phyloP scores from a whole-genome alignment of 1,140 invertebrate species.

The Scaptomyza graminum region DNA sequence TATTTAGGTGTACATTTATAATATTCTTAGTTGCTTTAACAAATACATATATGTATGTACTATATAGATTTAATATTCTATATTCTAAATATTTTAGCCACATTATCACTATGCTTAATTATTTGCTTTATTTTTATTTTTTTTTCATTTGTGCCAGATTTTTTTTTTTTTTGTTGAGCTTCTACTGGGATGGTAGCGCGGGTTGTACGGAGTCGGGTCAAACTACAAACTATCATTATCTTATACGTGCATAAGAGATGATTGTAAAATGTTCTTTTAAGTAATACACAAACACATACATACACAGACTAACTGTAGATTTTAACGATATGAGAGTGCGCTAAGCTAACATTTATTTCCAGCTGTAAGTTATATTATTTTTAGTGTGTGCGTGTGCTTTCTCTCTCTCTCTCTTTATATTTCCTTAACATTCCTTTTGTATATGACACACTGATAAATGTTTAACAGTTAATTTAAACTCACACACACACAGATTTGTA shows the following conservation, averaged over 20 bases:
- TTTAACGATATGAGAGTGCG: no score
- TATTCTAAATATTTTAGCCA: constrained; percentile 38
- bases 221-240: constrained; percentile 7
- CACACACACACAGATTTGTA: constrained; percentile 2
- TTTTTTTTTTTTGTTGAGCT: constrained; percentile 26
- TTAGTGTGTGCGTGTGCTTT: background rate
- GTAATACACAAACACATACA: background rate
- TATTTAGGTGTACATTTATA: constrained; percentile 54
- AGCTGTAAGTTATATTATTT: background rate
- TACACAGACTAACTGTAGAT: background rate
- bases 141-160: constrained; percentile 25
- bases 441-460: constrained; percentile 19
- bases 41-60: constrained; percentile 35
- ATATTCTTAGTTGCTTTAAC: constrained; percentile 59
- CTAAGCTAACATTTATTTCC: constrained; percentile 1
- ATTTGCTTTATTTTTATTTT: constrained; percentile 1
- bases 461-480: background rate
- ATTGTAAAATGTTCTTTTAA: background rate
- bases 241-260: background rate
- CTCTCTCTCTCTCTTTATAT: background rate
- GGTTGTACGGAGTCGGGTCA: constrained; percentile 14
- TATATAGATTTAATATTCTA: constrained; percentile 13
- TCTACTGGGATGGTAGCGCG: constrained; percentile 18
- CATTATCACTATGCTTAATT: constrained; percentile 52
- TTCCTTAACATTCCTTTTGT: background rate